Evolutionary conservation across 2,888 invertebrate species (phyloP), one percentile per base, ranked within the genome.

Genomic region (Drosophila kokeensis): DNA sequence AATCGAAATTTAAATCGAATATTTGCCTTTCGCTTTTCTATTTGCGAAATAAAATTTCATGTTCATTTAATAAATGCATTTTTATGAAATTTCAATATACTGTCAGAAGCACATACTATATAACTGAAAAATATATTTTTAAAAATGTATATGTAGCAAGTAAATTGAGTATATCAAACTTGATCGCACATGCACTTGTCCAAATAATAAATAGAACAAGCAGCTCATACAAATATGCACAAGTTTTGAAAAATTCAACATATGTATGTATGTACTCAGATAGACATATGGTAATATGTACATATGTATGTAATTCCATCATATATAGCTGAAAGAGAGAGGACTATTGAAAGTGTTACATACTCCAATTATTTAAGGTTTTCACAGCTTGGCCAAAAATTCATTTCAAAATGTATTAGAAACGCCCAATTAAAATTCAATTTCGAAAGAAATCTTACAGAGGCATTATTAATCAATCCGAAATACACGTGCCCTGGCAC

Each of bases 161-260:
- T 42, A 57, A 40, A 42, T 21, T 42, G 18, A 27, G 18, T 48
- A 53, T 34, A 50, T 36, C 32, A n/a, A 60, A 42, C 36, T 63
- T 40, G 49, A 67, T 62, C 65, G 61, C 50, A 69, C 72, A 74
- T 87, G 85, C 87, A 87, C 80, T 89, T 90, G 90, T 82, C 88
- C 81, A 87, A 87, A 87, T 81, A 87, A 70, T 70, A 79, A 80
- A 73, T 73, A 73, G 50, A 69, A 66, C 68, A 64, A 71, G 69
- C 69, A 67, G 49, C 74, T 71, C 82, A 82, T 63, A 64, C 67
- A 77, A 69, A 80, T 61, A 77, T 76, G 71, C 63, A 81, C 64
- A 76, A 61, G 62, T 79, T 49, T 66, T 50, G 32, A 73, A 62
- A 54, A 53, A 61, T 11, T 11, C 40, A 65, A 62, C 57, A 76